Percentiles rank a stretch among this genome's conserved stretches.
Evolutionary conservation across 2,797 vertebrate species (phyloP).

Genomic region (Leptodactylus fallax): DNA sequence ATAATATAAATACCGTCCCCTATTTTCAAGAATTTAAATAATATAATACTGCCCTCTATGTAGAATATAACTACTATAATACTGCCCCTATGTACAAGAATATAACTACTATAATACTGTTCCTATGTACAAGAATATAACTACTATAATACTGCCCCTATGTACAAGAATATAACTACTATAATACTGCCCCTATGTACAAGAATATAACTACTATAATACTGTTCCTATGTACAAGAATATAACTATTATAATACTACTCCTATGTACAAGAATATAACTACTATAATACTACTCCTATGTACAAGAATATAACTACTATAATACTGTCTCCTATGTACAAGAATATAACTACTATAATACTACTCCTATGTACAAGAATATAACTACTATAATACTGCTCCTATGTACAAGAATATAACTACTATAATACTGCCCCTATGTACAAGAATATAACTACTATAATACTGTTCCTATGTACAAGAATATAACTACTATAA

Average conservation of each 20-base stretch:
- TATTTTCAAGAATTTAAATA: not conserved
- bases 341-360: not conserved
- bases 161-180: too few relatives aligned
- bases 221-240: too few relatives aligned
- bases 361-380: not conserved
- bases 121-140: not conserved
- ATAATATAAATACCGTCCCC: not conserved
- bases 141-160: not conserved
- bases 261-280: not conserved
- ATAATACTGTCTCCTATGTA: not conserved
- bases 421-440: not conserved
- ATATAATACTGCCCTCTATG: not conserved
- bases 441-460: slow-evolving; percentile 4
- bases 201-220: too few relatives aligned
- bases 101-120: not conserved
- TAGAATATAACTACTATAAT: too few relatives aligned
- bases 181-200: too few relatives aligned
- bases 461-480: slow-evolving; percentile 10
- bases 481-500: slow-evolving; percentile 5
- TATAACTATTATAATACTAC: too few relatives aligned
- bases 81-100: not conserved
- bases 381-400: slow-evolving; percentile 1
- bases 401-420: not conserved
- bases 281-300: not conserved
- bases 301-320: not conserved